Evolutionary conservation across 2,113 vertebrate species (phyloP), one percentile per base, ranked within the genome.

Genomic region (Colossoma macropomum): DNA sequence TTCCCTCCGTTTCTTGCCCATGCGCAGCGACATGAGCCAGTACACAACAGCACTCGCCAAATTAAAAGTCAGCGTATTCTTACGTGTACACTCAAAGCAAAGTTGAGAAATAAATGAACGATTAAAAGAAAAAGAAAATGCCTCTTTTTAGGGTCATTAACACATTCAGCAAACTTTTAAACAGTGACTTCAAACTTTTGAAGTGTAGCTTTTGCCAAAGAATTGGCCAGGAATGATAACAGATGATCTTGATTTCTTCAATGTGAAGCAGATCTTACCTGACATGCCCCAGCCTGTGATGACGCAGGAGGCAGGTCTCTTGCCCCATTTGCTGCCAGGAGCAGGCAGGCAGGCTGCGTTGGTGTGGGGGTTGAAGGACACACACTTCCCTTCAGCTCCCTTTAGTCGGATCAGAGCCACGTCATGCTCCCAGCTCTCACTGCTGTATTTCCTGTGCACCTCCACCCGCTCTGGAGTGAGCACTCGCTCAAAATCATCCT

Each of bases 361-460:
- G 28, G 95, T 92, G 0, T 95, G 89, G 34, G 62, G 91, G 79
- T 94, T 95, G 89, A 97, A 96, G 78, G 94, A 92, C 85, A 96
- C 87, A 21, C 97, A 98, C 71, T 90, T 94, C 7, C 93, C 95
- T 75, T 96, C 95, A 54, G 92, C 79, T 86, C 95, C 96, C 81
- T 93, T 92, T 45, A 97, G 90, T 80, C 92, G 94, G 79, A 98
- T 74, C 89, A 98, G 82, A 60, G 96, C 97, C 71, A 98, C 91
- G 85, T 98, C 96, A 1, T 98, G 96, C 4, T 96, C 96, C 13
- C 95, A 97, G 63, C 95, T 95, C 90, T 94, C 93, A 0, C 94
- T 91, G 85, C 92, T 95, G 89, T 96, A 98, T 92, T 96, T 96
- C 89, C 92, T 95, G 90, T 98, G 96, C 15, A 96, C 91, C 81